These are phyloP conservation scores for Gymnorhina tibicen DNA, from an alignment of 2,113 vertebrate genomes.

Conservation along the genomic window DNA sequence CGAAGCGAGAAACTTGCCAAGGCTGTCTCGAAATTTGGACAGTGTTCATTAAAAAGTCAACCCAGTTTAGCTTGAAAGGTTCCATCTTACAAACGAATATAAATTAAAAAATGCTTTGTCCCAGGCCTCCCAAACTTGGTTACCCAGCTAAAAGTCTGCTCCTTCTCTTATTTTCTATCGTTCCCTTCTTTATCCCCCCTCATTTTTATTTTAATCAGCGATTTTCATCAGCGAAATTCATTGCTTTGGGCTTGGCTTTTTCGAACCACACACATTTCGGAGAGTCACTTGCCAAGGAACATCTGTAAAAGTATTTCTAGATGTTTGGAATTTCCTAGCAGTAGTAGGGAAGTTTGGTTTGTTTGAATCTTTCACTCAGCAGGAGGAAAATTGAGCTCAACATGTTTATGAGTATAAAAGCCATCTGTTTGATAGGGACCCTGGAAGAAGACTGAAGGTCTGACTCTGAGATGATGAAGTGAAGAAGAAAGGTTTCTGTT, in stretches of 20 bases:
- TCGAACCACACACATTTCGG: conserved; percentile 25
- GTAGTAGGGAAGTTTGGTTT: conserved; percentile 58
- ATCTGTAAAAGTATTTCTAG: conserved; percentile 58
- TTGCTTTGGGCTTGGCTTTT: conserved; percentile 10
- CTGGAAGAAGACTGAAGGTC: conserved; percentile 42
- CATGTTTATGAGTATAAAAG: conserved; percentile 64
- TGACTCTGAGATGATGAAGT: conserved; percentile 53
- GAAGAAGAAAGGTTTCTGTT: conserved; percentile 45
- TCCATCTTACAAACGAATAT: neutral
- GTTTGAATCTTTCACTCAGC: conserved; percentile 48
- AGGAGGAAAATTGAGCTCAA: conserved; percentile 58
- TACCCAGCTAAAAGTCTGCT: neutral
- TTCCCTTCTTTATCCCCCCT: neutral
- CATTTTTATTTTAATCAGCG: neutral
- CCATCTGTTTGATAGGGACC: conserved; percentile 61
- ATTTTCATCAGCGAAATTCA: conserved; percentile 14
- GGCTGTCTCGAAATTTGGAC: conserved; percentile 14
- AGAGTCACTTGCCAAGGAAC: conserved; percentile 42
- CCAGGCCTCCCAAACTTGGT: neutral
- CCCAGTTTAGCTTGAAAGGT: conserved; percentile 28
- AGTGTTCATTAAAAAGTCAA: conserved; percentile 30
- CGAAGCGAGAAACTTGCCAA: neutral
- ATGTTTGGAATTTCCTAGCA: conserved; percentile 64
- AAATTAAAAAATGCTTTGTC: neutral
- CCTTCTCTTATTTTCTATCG: neutral